Percentiles rank a stretch among this genome's conserved stretches.
Evolutionary conservation across 2,888 invertebrate genomes (phyloP).

Genomic region (Hanleya hanleyi): DNA sequence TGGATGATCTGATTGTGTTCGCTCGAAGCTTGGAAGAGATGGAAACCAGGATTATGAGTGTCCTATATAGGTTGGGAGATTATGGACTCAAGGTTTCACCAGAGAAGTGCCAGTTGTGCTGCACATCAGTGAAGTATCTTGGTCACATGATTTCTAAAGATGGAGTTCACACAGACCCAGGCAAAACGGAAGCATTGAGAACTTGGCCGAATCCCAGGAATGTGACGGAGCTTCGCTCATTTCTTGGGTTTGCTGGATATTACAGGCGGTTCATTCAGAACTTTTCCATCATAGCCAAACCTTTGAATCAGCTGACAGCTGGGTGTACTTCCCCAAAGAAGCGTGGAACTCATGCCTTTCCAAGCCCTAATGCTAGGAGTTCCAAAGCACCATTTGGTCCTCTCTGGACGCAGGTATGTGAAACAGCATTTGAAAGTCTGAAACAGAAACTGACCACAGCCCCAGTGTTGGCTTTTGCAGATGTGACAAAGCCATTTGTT

Average conservation of each 20-base stretch:
- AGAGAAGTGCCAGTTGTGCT: conserved; percentile 1
- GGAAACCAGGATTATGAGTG: neutral
- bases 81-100: neutral
- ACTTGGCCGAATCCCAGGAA: neutral
- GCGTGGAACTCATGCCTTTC: neutral
- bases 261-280: conserved; percentile 3
- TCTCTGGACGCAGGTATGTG: conserved; percentile 13
- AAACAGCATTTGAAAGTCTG: conserved; percentile 22
- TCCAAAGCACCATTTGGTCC: neutral
- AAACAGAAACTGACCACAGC: conserved; percentile 8
- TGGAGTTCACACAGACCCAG: neutral
- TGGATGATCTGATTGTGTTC: too few species aligned
- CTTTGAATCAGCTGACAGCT: neutral
- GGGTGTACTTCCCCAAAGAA: neutral
- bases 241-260: neutral
- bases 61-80: neutral
- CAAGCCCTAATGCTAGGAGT: too few species aligned
- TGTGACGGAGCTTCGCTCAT: neutral
- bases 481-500: conserved; percentile 25
- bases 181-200: conserved; percentile 1
- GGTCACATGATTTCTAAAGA: neutral
- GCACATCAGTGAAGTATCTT: neutral
- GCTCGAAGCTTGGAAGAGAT: conserved; percentile 1
- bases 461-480: conserved; percentile 30
- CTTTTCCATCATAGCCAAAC: neutral